Evolutionary conservation across 2,113 vertebrate species (phyloP).

Genomic region (Corvus cornix): DNA sequence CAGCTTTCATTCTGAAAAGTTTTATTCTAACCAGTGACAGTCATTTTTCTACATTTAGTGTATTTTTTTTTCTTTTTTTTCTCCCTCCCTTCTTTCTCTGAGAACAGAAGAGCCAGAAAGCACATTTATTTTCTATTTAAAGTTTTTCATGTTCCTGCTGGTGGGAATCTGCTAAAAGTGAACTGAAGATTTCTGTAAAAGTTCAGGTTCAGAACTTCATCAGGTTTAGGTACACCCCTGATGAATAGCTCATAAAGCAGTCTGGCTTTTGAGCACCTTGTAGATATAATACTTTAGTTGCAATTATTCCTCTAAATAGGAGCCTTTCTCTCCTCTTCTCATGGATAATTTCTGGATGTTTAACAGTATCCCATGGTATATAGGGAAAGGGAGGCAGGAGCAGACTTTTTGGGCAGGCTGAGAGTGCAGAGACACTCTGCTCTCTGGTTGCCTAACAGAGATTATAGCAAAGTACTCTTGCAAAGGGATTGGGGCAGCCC

Average conservation of each 20-base stretch:
- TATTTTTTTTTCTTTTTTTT: neutral
- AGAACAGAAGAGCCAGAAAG: neutral
- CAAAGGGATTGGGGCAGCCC: neutral
- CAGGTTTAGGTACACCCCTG: neutral
- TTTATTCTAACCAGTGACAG: neutral
- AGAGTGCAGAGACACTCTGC: neutral
- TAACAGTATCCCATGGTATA: neutral
- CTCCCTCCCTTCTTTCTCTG: accelerated
- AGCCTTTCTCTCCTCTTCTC: neutral
- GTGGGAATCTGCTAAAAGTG: neutral
- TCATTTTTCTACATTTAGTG: neutral
- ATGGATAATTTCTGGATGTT: neutral
- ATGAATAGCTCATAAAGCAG: neutral
- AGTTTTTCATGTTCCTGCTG: neutral
- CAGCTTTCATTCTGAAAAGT: neutral
- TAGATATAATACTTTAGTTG: neutral
- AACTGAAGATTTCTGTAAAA: neutral
- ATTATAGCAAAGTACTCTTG: neutral
- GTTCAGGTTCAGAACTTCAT: neutral
- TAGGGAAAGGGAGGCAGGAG: neutral
- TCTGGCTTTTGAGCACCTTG: neutral
- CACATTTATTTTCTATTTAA: neutral
- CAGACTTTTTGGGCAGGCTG: neutral
- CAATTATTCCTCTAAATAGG: neutral
- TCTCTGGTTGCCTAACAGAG: neutral